phyloP scores from a whole-genome alignment of 1,140 invertebrate species.

The Zophobas atratus region DNA sequence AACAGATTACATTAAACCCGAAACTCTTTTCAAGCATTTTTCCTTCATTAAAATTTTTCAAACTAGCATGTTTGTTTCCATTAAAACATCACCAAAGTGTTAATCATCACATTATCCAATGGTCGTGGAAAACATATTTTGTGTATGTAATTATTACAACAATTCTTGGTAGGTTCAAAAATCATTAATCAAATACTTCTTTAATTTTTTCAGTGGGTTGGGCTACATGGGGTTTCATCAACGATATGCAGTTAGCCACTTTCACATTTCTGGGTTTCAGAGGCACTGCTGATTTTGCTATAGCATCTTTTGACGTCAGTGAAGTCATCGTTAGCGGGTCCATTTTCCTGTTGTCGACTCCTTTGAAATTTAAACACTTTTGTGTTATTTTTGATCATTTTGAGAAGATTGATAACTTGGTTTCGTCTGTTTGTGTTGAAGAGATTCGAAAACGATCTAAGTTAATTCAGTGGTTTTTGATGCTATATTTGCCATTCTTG shows the following conservation, averaged over 20 bases:
- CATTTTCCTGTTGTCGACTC: constrained; percentile 47
- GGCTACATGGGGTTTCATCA: constrained; percentile 7
- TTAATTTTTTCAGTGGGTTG: neutral
- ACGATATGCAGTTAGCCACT: constrained; percentile 17
- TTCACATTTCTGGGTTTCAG: constrained; percentile 12
- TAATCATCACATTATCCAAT: too few species aligned
- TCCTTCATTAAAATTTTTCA: too few species aligned
- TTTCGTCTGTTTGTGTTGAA: neutral
- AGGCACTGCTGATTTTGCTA: constrained; percentile 8
- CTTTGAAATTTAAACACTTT: constrained; percentile 50
- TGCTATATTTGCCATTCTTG: neutral
- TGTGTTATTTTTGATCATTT: constrained; percentile 43
- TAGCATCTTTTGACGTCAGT: constrained; percentile 50
- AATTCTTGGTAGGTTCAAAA: too few species aligned
- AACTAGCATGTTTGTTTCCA: too few species aligned
- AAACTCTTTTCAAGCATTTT: too few species aligned
- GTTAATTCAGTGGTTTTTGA: too few species aligned
- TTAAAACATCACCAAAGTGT: too few species aligned
- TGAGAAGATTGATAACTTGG: constrained; percentile 19
- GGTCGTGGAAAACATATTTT: too few species aligned
- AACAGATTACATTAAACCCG: too few species aligned
- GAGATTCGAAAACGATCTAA: neutral
- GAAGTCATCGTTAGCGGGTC: constrained; percentile 52
- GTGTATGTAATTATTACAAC: too few species aligned
- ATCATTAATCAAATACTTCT: too few species aligned